Conservation (phyloP, 37 sponge, comb jelly and placozoan genomes). For the Agelas oroides region DNA sequence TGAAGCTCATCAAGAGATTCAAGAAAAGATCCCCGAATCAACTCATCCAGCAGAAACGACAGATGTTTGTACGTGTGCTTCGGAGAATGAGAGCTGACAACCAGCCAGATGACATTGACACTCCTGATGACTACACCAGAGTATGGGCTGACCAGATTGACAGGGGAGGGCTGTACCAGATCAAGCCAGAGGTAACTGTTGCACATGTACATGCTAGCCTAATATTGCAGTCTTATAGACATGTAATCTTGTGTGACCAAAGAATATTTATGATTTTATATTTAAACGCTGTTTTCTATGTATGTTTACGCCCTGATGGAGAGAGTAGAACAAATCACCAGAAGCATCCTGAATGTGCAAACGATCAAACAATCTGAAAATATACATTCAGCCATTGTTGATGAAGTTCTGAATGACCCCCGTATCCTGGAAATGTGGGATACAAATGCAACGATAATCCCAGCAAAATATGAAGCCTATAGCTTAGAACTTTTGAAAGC, state of each 20-base stretch:
- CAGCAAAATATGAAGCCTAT: too few relatives aligned
- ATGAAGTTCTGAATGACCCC: neutral
- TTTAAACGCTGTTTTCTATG: too few relatives aligned
- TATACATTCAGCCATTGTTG: neutral
- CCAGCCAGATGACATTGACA: constrained; percentile 2
- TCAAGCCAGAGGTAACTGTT: constrained; percentile 6
- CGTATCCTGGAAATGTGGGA: neutral
- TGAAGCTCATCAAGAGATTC: constrained; percentile 8
- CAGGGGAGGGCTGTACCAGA: constrained; percentile 21
- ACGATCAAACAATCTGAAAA: neutral
- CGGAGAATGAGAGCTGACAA: neutral
- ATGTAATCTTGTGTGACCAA: too few relatives aligned
- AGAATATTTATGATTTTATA: too few relatives aligned
- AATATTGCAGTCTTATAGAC: neutral
- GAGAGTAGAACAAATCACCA: constrained; percentile 1
- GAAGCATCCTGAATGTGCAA: neutral
- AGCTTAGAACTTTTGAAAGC: constrained; percentile 1
- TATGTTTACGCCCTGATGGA: neutral
- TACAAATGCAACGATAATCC: neutral
- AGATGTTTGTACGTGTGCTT: constrained; percentile 1
- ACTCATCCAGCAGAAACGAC: neutral
- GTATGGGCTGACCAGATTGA: constrained; percentile 19
- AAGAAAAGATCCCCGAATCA: neutral
- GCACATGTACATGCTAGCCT: neutral
- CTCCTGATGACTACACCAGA: constrained; percentile 2